Percentiles rank a stretch among this genome's conserved stretches.
Evolutionary conservation across 2,113 vertebrate genomes (phyloP).

Genomic region (Noturus placidus): DNA sequence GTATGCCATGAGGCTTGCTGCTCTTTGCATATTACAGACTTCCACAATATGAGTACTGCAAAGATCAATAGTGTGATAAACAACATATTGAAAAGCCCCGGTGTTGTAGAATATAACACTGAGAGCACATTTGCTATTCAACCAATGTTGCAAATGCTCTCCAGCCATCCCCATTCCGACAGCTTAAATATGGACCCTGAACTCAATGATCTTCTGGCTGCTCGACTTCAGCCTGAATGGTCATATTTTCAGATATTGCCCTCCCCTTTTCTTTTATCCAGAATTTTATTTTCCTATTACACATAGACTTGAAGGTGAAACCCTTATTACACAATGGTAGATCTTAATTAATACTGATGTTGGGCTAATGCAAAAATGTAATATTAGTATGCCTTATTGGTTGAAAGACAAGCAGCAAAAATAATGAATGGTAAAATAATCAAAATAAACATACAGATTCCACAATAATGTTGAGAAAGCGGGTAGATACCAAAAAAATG

Average conservation of each 20-base stretch:
- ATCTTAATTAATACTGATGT: not conserved
- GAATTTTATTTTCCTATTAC: not conserved
- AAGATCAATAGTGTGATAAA: not conserved
- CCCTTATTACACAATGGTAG: not conserved
- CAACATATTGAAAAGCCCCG: not conserved
- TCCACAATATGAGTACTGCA: not conserved
- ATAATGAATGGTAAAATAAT: not conserved
- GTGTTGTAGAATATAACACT: not conserved
- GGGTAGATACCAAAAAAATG: constrained; percentile 48
- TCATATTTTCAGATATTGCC: not conserved
- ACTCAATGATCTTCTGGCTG: not conserved
- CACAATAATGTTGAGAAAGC: constrained; percentile 63
- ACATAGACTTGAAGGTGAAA: not conserved
- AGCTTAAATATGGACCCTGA: not conserved
- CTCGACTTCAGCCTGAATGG: not conserved
- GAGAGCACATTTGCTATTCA: not conserved
- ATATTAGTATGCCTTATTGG: not conserved
- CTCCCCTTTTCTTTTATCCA: not conserved
- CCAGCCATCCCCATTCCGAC: not conserved
- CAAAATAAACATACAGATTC: constrained; percentile 49
- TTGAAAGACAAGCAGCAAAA: not conserved
- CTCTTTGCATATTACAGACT: not conserved
- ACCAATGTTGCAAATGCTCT: not conserved
- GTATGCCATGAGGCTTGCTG: not conserved
- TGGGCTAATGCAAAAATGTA: not conserved